A percentile compares a stretch with the other conserved stretches of the same genome.
phyloP scores from a whole-genome alignment of 2,113 vertebrate genomes.

The Cardinalis cardinalis region DNA sequence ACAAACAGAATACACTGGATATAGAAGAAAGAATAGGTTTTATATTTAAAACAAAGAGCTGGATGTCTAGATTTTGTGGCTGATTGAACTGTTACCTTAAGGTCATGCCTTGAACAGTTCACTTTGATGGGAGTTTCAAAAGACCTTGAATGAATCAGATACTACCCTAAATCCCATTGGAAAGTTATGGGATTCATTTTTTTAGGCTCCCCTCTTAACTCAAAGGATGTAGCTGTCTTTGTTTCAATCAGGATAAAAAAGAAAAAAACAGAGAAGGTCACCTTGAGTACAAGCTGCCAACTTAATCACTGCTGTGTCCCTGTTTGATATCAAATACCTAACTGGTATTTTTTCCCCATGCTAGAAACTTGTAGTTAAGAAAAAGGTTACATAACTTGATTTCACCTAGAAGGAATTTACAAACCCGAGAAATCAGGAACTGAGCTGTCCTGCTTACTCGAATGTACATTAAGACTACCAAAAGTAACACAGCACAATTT shows the following conservation, averaged over 20 bases:
- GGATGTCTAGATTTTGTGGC: constrained; percentile 33
- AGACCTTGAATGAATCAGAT: constrained; percentile 1
- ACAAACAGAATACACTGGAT: constrained; percentile 43
- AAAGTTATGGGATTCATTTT: not conserved
- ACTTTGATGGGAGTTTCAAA: constrained; percentile 52
- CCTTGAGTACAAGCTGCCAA: not conserved
- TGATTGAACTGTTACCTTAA: constrained; percentile 34
- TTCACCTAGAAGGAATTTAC: not conserved
- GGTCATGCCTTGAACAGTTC: constrained; percentile 41
- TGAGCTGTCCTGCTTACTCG: not conserved
- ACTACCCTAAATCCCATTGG: not conserved
- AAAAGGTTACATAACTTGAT: not conserved
- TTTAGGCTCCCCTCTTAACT: not conserved
- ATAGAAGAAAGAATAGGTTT: constrained; percentile 32
- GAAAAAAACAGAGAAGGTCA: not conserved
- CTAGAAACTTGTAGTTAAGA: not conserved
- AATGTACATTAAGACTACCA: not conserved
- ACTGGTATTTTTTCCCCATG: not conserved
- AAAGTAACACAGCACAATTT: not conserved
- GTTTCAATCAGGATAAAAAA: not conserved
- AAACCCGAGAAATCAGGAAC: not conserved
- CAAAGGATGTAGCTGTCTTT: not conserved
- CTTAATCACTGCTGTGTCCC: not conserved
- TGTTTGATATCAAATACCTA: not conserved
- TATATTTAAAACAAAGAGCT: constrained; percentile 20